These are phyloP conservation scores for Erinaceus europaeus DNA, from an alignment of 2,113 vertebrate genomes.

Conservation along the genomic window DNA sequence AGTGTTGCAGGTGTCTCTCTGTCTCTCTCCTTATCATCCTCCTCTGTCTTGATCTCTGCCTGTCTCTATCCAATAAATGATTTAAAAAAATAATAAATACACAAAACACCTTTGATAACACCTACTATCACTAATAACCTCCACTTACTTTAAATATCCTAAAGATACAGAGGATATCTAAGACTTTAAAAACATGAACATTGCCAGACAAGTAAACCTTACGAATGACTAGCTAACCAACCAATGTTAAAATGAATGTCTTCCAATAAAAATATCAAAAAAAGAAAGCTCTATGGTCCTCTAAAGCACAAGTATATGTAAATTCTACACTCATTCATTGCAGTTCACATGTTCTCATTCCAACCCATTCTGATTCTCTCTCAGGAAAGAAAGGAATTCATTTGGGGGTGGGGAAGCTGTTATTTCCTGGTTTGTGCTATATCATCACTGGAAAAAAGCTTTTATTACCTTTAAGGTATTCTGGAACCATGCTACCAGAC, in stretches of 20 bases:
- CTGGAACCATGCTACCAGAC: constrained; percentile 78
- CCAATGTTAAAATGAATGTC: neutral
- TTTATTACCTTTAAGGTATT: constrained; percentile 73
- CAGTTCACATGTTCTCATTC: neutral
- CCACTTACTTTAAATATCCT: neutral
- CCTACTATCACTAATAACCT: neutral
- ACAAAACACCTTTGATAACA: neutral
- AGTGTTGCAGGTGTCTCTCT: no score
- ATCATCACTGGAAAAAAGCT: neutral
- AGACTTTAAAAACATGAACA: neutral
- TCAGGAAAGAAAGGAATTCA: neutral
- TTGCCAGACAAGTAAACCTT: neutral
- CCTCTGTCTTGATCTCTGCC: no score
- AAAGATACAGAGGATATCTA: neutral
- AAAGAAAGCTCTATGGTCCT: neutral
- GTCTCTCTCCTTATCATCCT: no score
- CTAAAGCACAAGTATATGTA: constrained; percentile 4
- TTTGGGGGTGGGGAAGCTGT: no score
- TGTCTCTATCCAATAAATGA: no score
- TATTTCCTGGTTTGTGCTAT: neutral
- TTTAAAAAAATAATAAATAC: no score
- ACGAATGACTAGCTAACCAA: neutral
- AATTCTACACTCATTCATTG: neutral
- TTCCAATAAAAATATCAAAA: neutral
- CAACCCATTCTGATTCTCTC: neutral